Base-by-base conservation (phyloP, 2,797 vertebrate species). In the Bradypodion pumilum region DNA sequence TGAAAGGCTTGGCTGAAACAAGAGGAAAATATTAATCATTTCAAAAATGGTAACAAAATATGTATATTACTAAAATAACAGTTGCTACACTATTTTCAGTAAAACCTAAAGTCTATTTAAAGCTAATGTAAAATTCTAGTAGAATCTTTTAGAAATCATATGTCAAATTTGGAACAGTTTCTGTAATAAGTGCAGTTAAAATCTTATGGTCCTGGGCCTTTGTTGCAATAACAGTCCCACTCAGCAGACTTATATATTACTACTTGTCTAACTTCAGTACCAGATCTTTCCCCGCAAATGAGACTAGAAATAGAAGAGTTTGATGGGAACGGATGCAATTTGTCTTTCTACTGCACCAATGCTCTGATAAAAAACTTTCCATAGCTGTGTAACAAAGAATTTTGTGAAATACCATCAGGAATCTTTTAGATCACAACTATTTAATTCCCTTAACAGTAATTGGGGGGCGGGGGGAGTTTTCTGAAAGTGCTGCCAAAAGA, bases 1-100 rank as follows among this genome's bases (percentile, higher is more conserved):
- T 98, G 95, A 99, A 99, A 69, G 98, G 97, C 96, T 99, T 99
- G 82, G 97, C 98, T 99, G 97, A 85, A 94, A 96, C 3, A 93
- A n/a, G 88, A 94, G 72, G n/a, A 73, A 76, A 91, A 86, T 35
- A 90, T 42, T 29, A 80, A 87, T 91, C 8, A 93, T 79, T 94
- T 52, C 81, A 12, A 10, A 85, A 42, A 9, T 75, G 78, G 89
- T 2, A 32, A 59, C 40, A 85, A 68, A 74, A 88, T 65, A 88
- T 77, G 1, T 82, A 86, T 6, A 70, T 74, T 42, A 87, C 29
- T 60, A 42, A 62, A 32, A 60, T 25, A 84, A 74, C 42, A 12
- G 62, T 62, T 74, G 19, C 19, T 68, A 65, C 16, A n/a, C 73
- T 25, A 35, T 7, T 4, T 62, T 40, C 59, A 59, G 29, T 3